Conservation (phyloP, 2,888 invertebrate species). For the Tetrapedia diversipes region DNA sequence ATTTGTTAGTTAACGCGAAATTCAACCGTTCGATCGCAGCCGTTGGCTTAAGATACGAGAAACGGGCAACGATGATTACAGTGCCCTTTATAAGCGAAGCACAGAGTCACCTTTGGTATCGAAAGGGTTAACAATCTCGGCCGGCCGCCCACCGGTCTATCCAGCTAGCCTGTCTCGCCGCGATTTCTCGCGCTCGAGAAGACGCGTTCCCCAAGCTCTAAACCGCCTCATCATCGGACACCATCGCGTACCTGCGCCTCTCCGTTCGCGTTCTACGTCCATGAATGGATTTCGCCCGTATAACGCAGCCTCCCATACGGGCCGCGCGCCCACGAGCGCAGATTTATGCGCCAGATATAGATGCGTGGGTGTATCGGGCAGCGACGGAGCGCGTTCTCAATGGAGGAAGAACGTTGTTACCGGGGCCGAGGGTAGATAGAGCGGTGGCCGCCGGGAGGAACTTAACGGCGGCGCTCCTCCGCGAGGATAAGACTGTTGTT, state of each 20-base stretch:
- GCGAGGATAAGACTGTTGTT: constrained; percentile 14
- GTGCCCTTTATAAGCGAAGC: too few relatives aligned
- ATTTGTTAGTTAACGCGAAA: too few relatives aligned
- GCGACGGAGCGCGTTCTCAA: constrained; percentile 50
- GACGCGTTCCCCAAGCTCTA: constrained; percentile 1
- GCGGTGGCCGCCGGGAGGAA: background rate
- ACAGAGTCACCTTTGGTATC: too few relatives aligned
- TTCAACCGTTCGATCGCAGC: too few relatives aligned
- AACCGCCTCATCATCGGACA: constrained; percentile 30
- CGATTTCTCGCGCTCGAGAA: too few relatives aligned
- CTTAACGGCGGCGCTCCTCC: background rate
- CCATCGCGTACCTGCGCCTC: constrained; percentile 22
- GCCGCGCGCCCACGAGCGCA: constrained; percentile 28
- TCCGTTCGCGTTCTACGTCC: constrained; percentile 32
- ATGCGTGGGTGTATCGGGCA: constrained; percentile 52
- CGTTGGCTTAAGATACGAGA: too few relatives aligned
- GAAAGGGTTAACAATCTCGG: too few relatives aligned
- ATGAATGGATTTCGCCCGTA: constrained; percentile 52
- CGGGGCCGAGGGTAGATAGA: constrained; percentile 30
- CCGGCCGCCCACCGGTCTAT: background rate
- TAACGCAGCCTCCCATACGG: constrained; percentile 14
- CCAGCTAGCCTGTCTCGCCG: too few relatives aligned
- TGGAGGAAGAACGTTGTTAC: constrained; percentile 60
- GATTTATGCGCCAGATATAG: constrained; percentile 55
- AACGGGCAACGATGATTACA: too few relatives aligned